A percentile compares a stretch with the other conserved stretches of the same genome.
phyloP scores from a whole-genome alignment of 35 echinoderm and acorn worm genomes.

The Apostichopus californicus region DNA sequence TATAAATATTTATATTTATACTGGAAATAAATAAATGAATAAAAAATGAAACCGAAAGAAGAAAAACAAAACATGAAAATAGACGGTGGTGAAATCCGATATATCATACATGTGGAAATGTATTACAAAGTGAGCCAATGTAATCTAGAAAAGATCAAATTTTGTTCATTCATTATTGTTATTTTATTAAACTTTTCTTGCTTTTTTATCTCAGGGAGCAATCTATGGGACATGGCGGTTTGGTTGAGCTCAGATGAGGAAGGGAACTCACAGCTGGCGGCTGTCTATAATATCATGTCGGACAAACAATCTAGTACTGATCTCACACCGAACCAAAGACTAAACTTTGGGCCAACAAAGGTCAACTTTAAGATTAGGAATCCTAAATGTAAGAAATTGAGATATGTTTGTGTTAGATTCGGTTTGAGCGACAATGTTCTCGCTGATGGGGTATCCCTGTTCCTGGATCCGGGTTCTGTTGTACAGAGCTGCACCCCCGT shows the following conservation, averaged over 20 bases:
- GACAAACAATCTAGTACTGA: not conserved
- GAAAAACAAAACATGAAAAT: no score
- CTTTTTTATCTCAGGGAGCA: not conserved
- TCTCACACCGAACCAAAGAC: not conserved
- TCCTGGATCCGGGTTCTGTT: not conserved
- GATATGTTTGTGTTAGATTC: constrained; percentile 20
- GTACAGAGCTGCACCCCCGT: not conserved
- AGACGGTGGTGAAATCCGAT: no score
- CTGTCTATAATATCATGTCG: not conserved
- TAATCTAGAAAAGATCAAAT: no score
- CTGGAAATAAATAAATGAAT: no score
- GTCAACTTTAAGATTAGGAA: constrained; percentile 27
- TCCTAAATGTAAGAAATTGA: constrained; percentile 7
- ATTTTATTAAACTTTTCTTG: not conserved
- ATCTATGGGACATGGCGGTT: not conserved
- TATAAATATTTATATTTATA: no score
- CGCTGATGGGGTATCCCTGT: not conserved
- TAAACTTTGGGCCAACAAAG: not conserved
- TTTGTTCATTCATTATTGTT: no score
- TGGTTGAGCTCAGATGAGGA: not conserved
- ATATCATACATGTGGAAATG: no score
- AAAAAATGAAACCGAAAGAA: no score
- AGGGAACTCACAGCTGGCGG: not conserved
- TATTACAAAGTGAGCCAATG: no score
- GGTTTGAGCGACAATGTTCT: not conserved